Evolutionary conservation across 2,797 vertebrate genomes (phyloP).

Genomic region (Parauchenoglanis punctatus): DNA sequence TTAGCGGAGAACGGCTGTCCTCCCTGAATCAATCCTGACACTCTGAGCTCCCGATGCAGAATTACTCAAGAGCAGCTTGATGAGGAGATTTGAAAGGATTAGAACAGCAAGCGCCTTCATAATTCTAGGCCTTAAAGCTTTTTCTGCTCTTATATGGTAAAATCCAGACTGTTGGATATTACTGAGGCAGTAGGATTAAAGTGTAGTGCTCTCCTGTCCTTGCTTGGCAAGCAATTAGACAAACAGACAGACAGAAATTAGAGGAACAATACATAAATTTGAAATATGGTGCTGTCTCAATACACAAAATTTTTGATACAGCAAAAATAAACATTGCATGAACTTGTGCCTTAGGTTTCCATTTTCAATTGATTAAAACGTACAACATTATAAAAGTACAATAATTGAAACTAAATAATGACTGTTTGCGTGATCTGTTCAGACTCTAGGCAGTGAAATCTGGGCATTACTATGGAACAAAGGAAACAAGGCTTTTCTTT

Average conservation of each 20-base stretch:
- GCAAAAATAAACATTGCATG: background rate
- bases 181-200: conserved; percentile 1
- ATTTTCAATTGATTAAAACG: background rate
- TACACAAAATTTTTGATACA: background rate
- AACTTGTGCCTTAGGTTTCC: background rate
- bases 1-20: conserved; percentile 8
- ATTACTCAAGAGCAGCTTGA: conserved; percentile 30
- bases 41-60: conserved; percentile 17
- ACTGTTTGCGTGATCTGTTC: background rate
- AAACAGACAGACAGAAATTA: background rate
- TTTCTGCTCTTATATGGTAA: conserved; percentile 2
- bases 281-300: background rate
- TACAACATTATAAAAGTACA: background rate
- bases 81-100: conserved; percentile 48
- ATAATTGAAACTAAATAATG: background rate
- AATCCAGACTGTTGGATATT: conserved; percentile 6
- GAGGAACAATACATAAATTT: background rate
- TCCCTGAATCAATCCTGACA: conserved; percentile 39
- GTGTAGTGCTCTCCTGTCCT: background rate
- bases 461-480: background rate
- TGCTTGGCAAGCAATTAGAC: background rate
- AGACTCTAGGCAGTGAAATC: background rate
- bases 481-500: background rate
- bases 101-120: conserved; percentile 38
- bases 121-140: conserved; percentile 28